Conservation (phyloP, 2,797 vertebrate species). For the Menidia menidia region DNA sequence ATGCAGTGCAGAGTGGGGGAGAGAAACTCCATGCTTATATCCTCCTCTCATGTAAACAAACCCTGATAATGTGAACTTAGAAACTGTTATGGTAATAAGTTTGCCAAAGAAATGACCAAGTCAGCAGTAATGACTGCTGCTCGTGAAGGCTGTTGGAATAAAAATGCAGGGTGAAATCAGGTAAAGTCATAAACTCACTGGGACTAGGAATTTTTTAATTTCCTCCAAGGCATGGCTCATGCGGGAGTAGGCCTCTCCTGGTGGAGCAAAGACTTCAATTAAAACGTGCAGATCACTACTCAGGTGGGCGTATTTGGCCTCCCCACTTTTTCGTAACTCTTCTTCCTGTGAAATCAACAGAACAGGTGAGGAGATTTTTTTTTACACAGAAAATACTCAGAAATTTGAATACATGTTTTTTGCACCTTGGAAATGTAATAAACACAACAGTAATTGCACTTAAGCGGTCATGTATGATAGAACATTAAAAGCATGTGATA, state of each 20-base stretch:
- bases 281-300: slow-evolving; percentile 98
- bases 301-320: slow-evolving; percentile 96
- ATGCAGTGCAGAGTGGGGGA: slow-evolving; percentile 28
- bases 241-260: slow-evolving; percentile 98
- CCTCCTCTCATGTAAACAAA: slow-evolving; percentile 43
- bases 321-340: slow-evolving; percentile 96
- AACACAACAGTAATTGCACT: not conserved
- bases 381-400: not conserved
- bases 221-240: slow-evolving; percentile 99
- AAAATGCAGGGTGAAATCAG: slow-evolving; percentile 26
- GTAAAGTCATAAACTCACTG: slow-evolving; percentile 89
- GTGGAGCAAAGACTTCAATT: slow-evolving; percentile 99
- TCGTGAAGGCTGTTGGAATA: slow-evolving; percentile 13
- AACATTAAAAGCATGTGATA: not conserved
- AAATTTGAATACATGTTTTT: not conserved
- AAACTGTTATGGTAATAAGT: slow-evolving; percentile 41
- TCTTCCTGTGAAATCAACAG: slow-evolving; percentile 88
- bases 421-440: too few species aligned
- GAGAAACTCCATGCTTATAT: slow-evolving; percentile 29
- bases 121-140: slow-evolving; percentile 29
- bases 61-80: slow-evolving; percentile 11
- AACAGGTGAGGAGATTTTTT: slow-evolving; percentile 51
- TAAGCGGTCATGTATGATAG: not conserved
- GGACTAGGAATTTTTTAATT: slow-evolving; percentile 99
- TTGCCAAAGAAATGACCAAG: slow-evolving; percentile 31